Evolutionary conservation across 2,888 invertebrate species (phyloP).

Genomic region (Pegoplata infirma): DNA sequence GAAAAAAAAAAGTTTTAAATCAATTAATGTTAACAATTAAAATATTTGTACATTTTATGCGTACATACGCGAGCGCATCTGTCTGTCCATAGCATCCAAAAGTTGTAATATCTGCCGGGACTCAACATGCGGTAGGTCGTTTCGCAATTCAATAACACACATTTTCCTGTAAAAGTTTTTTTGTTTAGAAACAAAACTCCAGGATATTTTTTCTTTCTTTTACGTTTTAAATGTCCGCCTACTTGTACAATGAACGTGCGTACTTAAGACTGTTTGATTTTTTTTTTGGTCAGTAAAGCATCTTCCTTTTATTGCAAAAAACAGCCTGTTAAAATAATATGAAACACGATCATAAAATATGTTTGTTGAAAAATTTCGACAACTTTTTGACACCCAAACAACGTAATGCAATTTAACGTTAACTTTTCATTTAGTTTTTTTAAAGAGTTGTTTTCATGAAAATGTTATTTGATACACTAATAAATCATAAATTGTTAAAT

Average conservation of each 20-base stretch:
- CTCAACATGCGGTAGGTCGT: slow-evolving; percentile 62
- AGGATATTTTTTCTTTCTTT: slow-evolving; percentile 45
- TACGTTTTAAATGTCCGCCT: slow-evolving; percentile 55
- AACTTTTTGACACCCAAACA: slow-evolving; percentile 51
- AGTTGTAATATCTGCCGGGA: neutral
- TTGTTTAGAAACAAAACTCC: slow-evolving; percentile 16
- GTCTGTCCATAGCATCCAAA: too few species aligned
- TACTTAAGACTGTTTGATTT: neutral
- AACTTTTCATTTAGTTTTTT: neutral
- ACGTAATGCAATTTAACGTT: slow-evolving; percentile 14
- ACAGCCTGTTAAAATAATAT: slow-evolving; percentile 31
- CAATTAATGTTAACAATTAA: slow-evolving; percentile 64
- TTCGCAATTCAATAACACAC: slow-evolving; percentile 58
- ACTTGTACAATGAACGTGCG: slow-evolving; percentile 25
- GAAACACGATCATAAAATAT: slow-evolving; percentile 57
- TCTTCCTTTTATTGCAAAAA: slow-evolving; percentile 46
- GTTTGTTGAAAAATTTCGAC: slow-evolving; percentile 56
- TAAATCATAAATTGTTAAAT: slow-evolving; percentile 60
- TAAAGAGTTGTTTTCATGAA: slow-evolving; percentile 2
- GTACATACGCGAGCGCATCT: neutral
- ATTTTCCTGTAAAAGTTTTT: slow-evolving; percentile 53
- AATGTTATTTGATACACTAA: slow-evolving; percentile 63
- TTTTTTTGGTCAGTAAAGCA: slow-evolving; percentile 34
- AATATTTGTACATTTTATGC: slow-evolving; percentile 50
- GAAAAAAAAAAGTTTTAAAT: too few species aligned